A percentile compares a stretch with the other conserved stretches of the same genome.
phyloP scores from a whole-genome alignment of 2,113 vertebrate genomes.

The Leucosticte australis region DNA sequence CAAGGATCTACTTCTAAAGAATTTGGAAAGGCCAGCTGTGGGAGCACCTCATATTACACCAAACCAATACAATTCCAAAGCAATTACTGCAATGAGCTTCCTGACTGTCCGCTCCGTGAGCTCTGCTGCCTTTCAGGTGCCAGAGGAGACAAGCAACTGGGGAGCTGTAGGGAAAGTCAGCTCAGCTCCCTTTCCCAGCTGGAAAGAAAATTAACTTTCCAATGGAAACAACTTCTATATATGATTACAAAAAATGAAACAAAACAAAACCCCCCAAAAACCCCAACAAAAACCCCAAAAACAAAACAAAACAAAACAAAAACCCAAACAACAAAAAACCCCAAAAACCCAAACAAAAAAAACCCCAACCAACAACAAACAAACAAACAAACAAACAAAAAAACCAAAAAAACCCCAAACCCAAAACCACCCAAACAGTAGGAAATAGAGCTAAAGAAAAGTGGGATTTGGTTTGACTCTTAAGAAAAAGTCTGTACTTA shows the following conservation, averaged over 20 bases:
- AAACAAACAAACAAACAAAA: no score
- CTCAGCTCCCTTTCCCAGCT: background rate
- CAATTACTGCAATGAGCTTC: background rate
- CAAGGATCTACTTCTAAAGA: background rate
- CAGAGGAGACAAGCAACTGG: background rate
- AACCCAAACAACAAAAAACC: no score
- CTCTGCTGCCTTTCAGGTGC: background rate
- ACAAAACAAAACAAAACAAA: background rate
- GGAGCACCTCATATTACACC: background rate
- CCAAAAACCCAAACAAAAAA: background rate
- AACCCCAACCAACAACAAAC: no score
- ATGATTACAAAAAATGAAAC: accelerated
- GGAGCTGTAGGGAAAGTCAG: background rate
- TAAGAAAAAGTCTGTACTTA: background rate
- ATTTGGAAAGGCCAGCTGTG: background rate
- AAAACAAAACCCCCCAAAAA: background rate
- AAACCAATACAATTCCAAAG: background rate
- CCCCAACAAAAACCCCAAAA: background rate
- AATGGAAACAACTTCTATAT: background rate
- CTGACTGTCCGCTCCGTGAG: background rate
- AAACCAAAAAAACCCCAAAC: background rate
- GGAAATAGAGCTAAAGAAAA: background rate
- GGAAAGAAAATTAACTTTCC: background rate
- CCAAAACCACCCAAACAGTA: background rate
- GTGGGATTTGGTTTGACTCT: background rate